phyloP scores from a whole-genome alignment of 2,888 invertebrate species.

The Apoderus coryli region DNA sequence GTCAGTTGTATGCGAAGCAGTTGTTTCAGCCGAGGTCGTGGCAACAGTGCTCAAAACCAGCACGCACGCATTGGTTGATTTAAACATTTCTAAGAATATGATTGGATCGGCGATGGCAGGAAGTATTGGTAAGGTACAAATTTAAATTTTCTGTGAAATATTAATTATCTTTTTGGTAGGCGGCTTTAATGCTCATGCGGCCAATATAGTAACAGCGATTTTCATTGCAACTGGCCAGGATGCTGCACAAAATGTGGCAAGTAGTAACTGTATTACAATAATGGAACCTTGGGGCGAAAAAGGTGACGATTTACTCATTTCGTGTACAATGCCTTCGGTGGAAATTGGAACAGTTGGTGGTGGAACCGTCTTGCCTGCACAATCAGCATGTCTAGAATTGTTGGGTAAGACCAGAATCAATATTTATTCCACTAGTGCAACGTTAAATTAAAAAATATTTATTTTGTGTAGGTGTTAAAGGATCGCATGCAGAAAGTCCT shows the following conservation, averaged over 20 bases:
- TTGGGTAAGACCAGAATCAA: too few relatives aligned
- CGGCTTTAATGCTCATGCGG: slow-evolving; percentile 82
- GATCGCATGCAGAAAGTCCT: slow-evolving; percentile 52
- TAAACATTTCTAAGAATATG: slow-evolving; percentile 85
- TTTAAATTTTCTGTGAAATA: not conserved
- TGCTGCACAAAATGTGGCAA: slow-evolving; percentile 89
- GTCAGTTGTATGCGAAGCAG: slow-evolving; percentile 85
- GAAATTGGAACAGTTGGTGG: slow-evolving; percentile 95
- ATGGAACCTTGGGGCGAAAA: slow-evolving; percentile 74
- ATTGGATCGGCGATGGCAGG: slow-evolving; percentile 90
- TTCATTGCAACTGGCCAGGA: slow-evolving; percentile 97
- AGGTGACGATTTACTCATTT: slow-evolving; percentile 72
- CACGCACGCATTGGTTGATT: slow-evolving; percentile 66
- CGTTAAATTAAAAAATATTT: too few relatives aligned
- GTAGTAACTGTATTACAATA: slow-evolving; percentile 86
- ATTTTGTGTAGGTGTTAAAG: slow-evolving; percentile 70
- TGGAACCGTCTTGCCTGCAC: slow-evolving; percentile 83
- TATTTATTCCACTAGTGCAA: too few relatives aligned
- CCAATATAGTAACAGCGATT: slow-evolving; percentile 93
- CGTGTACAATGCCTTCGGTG: slow-evolving; percentile 92
- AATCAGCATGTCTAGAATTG: slow-evolving; percentile 78
- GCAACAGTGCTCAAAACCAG: slow-evolving; percentile 70
- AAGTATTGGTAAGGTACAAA: slow-evolving; percentile 47
- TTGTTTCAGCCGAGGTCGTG: slow-evolving; percentile 60
- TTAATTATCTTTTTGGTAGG: slow-evolving; percentile 15